These are phyloP conservation scores for Rhincodon typus DNA, from an alignment of 2,797 vertebrate genomes.

Conservation along the genomic window DNA sequence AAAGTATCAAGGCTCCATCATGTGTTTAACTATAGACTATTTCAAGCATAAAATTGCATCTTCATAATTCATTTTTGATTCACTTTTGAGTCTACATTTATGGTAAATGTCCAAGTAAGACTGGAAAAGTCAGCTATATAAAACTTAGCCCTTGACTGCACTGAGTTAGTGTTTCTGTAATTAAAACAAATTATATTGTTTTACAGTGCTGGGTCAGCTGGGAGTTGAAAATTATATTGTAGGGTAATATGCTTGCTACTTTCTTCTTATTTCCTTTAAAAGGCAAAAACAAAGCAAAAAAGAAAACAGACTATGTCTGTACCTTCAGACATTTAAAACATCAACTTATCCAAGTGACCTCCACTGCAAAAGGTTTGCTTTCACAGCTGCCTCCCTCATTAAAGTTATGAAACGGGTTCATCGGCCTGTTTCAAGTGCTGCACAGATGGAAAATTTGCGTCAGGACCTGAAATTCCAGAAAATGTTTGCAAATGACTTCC, in stretches of 20 bases:
- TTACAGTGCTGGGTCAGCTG: conserved; percentile 32
- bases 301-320: conserved; percentile 28
- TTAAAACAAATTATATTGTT: conserved; percentile 11
- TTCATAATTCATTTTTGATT: neutral
- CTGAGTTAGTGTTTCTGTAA: neutral
- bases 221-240: conserved; percentile 5
- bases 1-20: neutral
- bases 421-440: conserved; percentile 52
- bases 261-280: conserved; percentile 23
- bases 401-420: conserved; percentile 52
- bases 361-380: conserved; percentile 53
- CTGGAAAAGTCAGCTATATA: conserved; percentile 11
- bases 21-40: neutral
- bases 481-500: conserved; percentile 55
- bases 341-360: conserved; percentile 52
- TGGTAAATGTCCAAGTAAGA: conserved; percentile 13
- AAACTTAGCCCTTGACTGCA: neutral
- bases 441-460: conserved; percentile 51
- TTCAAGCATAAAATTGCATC: neutral
- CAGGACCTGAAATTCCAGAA: conserved; percentile 47
- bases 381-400: conserved; percentile 54
- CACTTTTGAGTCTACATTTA: neutral
- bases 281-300: conserved; percentile 4
- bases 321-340: conserved; percentile 38
- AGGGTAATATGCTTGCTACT: neutral